Evolutionary conservation across 2,888 invertebrate species (phyloP), one percentile per base, ranked within the genome.

Genomic region (Lycocerus yunnanus): DNA sequence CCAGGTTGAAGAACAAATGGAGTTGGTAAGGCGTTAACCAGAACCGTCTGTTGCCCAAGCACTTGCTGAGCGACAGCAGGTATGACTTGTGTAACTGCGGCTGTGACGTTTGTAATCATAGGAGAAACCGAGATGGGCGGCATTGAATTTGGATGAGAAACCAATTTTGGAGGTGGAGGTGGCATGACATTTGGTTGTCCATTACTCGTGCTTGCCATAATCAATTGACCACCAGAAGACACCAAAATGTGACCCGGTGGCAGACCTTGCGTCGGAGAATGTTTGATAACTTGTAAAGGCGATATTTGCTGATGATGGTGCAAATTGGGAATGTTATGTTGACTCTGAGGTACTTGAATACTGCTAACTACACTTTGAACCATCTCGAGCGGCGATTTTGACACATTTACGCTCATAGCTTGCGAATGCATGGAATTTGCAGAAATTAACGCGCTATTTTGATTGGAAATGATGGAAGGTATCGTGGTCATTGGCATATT

Each of bases 1-100:
- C 93, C 91, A 0, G 94, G 93, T 82, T 95, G 95, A 61, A 95
- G 90, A 6, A 95, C 92, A 80, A 94, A 93, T 0, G 94, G 94
- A 15, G 93, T 89, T 67, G 93, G 93, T 77, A 95, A 87, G 0
- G 95, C 92, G 83, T 96, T 96, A 1, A 96, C 93, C 5, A 96
- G 90, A 0, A 95, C 94, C 0, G 95, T 92, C 21, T 93, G 93
- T 83, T 92, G 94, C 21, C 93, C 93, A 2, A 94, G 89, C 15
- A 94, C 90, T 82, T 92, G 91, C 79, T 91, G 92, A 67, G 83
- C 84, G 0, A 91, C 91, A 0, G 91, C 90, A 1, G 92, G 91
- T 58, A 92, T 90, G 0, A 92, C 91, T 85, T 93, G 92, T 10
- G 91, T 89, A 8, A 92, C 90, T 0, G 93, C 90, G 0, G 91